Base-by-base conservation (phyloP, 2,888 invertebrate genomes). In the Pycnomerus fuliginosus region DNA sequence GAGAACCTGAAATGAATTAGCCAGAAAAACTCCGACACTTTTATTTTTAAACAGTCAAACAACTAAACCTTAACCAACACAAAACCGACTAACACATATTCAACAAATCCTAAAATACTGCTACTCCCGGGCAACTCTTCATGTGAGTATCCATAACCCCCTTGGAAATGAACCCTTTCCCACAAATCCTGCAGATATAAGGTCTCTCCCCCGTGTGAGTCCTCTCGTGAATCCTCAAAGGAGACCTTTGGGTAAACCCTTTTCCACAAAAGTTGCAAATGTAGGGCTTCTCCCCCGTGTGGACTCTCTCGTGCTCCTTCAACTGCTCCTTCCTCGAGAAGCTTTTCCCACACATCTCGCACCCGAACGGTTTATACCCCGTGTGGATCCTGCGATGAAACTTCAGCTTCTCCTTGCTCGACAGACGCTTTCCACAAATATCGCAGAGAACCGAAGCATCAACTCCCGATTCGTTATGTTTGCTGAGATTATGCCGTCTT, bases 281-380 rank as follows among this genome's bases (percentile, higher is more conserved):
- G 68, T 78, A 77, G 28, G 81, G 81, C 65, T 78, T 78, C 69
- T 80, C 80, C 0, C 80, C 80, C 1, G 78, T 77, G 67, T 80
- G 80, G 33, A 79, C 78, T 31, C 16, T 61, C 56, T 5, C 57
- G 52, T 68, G 68, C 2, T 55, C 52, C 2, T 58, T 50, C 13
- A 67, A 43, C 34, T 68, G 67, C 5, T 62, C 47, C 12, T 56
- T 53, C 3, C 62, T 55, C 1, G 58, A 37, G 37, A 69, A 68
- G 31, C 54, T 64, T 38, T 69, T 69, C 11, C 56, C 50, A 31
- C 69, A 69, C 29, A 63, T 48, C 17, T 58, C 56, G 27, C 67
- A 67, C 3, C 54, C 39, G 43, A 51, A 64, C 2, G 80, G 80
- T 52, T 77, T 79, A 27, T 76, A 72, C 2, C 77, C 77, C 1